Conservation (phyloP, 2,113 vertebrate species). For the Myotis brandtii region DNA sequence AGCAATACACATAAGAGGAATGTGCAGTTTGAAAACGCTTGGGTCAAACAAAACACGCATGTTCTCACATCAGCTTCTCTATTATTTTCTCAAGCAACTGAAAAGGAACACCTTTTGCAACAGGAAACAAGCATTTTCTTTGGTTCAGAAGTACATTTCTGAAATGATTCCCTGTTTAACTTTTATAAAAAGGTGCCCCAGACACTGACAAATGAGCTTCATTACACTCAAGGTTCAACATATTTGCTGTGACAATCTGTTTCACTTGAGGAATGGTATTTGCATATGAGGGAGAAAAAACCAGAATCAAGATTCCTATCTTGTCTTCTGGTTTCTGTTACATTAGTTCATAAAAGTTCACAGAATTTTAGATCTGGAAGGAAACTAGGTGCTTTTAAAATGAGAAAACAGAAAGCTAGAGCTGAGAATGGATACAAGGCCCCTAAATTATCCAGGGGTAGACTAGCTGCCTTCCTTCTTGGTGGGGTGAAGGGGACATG, state of each 20-base stretch:
- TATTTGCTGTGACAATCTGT: slow-evolving; percentile 84
- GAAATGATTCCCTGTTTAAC: slow-evolving; percentile 78
- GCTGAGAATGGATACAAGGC: not conserved
- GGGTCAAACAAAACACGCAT: slow-evolving; percentile 84
- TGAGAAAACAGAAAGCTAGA: slow-evolving; percentile 57
- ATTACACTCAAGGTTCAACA: slow-evolving; percentile 78
- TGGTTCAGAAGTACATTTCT: slow-evolving; percentile 82
- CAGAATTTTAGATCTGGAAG: slow-evolving; percentile 58
- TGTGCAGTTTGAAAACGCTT: slow-evolving; percentile 83
- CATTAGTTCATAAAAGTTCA: slow-evolving; percentile 76
- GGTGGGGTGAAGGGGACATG: not conserved
- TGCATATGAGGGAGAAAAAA: slow-evolving; percentile 73
- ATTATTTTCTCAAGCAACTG: slow-evolving; percentile 80
- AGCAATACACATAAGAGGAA: slow-evolving; percentile 83
- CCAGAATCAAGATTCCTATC: slow-evolving; percentile 75
- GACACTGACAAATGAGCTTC: slow-evolving; percentile 84
- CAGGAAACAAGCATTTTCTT: slow-evolving; percentile 82
- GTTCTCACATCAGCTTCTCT: slow-evolving; percentile 80
- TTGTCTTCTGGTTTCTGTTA: slow-evolving; percentile 79
- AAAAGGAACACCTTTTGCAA: slow-evolving; percentile 79
- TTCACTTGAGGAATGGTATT: slow-evolving; percentile 83
- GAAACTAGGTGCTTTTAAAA: slow-evolving; percentile 67
- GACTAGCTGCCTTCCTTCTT: not conserved
- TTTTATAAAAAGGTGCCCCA: slow-evolving; percentile 74
- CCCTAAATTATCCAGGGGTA: not conserved